Evolutionary conservation across 2,113 vertebrate species (phyloP).

Genomic region (Ailurus styani): DNA sequence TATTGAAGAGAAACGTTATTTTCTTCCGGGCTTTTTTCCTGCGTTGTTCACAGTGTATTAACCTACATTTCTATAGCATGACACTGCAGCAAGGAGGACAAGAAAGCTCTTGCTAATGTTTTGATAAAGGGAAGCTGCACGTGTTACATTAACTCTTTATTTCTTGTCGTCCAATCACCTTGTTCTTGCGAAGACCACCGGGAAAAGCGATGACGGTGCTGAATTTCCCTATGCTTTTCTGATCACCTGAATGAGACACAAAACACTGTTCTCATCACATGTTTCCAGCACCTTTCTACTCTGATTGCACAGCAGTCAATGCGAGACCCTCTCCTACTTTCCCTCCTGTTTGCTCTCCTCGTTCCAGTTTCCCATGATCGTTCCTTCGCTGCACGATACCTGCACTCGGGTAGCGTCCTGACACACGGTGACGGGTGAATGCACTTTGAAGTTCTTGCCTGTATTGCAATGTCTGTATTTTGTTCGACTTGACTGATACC

Average conservation of each 20-base stretch:
- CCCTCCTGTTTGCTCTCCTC: neutral
- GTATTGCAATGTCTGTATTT: neutral
- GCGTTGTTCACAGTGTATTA: neutral
- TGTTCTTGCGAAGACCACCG: neutral
- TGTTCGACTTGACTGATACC: neutral
- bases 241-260: neutral
- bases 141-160: neutral
- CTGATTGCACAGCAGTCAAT: neutral
- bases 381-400: neutral
- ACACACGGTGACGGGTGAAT: neutral
- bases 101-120: neutral
- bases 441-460: neutral
- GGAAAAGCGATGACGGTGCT: neutral
- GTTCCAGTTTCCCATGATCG: accelerated
- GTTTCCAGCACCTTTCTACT: neutral
- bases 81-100: neutral
- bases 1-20: neutral
- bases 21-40: neutral
- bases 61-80: neutral
- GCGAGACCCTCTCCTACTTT: neutral
- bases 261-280: neutral
- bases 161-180: neutral
- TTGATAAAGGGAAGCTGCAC: neutral
- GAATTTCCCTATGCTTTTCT: neutral
- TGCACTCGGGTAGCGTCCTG: neutral